phyloP scores from a whole-genome alignment of 2,113 vertebrate species.

The Seriola aureovittata region DNA sequence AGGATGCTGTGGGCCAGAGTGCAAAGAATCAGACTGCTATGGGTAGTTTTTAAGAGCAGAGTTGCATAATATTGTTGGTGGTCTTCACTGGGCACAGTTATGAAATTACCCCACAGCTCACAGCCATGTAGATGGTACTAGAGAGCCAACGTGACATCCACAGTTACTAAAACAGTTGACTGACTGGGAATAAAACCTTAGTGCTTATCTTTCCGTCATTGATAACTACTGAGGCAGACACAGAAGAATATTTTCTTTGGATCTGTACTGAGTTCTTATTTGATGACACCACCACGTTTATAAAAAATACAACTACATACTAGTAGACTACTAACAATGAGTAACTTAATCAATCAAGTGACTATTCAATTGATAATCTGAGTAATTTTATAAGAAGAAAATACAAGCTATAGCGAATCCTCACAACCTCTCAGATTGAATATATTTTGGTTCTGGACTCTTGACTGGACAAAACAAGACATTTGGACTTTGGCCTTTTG shows the following conservation, averaged over 20 bases:
- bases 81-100: conserved; percentile 74
- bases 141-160: conserved; percentile 65
- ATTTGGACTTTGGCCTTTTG: neutral
- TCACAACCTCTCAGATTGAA: neutral
- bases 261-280: neutral
- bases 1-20: conserved; percentile 45
- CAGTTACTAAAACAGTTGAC: conserved; percentile 42
- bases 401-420: neutral
- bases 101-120: conserved; percentile 74
- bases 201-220: conserved; percentile 23
- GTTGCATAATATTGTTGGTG: conserved; percentile 76
- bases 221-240: neutral
- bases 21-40: conserved; percentile 33
- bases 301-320: neutral
- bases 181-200: conserved; percentile 30
- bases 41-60: conserved; percentile 52
- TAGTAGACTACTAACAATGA: neutral
- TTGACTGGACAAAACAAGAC: no score
- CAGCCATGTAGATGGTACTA: conserved; percentile 47
- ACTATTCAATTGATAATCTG: neutral
- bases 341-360: conserved; percentile 24
- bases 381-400: neutral
- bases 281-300: neutral
- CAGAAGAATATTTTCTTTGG: neutral
- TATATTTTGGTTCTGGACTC: neutral